Evolutionary conservation across 2,113 vertebrate species (phyloP).

Genomic region (Lagopus leucura): DNA sequence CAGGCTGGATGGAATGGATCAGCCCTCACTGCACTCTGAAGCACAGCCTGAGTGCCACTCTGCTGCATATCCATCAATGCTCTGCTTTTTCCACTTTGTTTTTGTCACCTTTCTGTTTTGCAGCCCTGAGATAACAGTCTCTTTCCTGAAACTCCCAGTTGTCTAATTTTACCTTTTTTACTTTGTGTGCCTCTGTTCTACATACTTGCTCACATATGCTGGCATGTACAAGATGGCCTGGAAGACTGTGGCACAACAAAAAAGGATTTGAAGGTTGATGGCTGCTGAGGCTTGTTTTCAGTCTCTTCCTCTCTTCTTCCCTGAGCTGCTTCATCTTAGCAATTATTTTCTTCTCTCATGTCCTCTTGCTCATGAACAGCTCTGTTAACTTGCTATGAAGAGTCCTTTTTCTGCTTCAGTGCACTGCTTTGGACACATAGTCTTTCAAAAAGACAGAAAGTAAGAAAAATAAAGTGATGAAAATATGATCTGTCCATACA

Average conservation of each 20-base stretch:
- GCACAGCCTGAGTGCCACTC: not conserved
- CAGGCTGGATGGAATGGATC: rapidly evolving
- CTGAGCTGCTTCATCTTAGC: not conserved
- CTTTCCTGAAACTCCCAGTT: not conserved
- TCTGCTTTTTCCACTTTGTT: not conserved
- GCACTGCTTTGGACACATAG: not conserved
- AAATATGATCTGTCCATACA: not conserved
- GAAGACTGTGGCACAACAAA: not conserved
- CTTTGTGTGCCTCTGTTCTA: rapidly evolving
- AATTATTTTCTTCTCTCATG: not conserved
- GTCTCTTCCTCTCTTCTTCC: not conserved
- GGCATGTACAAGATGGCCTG: not conserved
- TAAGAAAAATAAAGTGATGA: not conserved
- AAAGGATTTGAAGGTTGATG: not conserved
- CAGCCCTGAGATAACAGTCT: not conserved
- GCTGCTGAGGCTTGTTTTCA: not conserved
- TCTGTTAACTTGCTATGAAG: not conserved
- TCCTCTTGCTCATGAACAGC: not conserved
- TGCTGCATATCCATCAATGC: not conserved
- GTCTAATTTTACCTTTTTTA: not conserved
- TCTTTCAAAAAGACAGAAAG: not conserved
- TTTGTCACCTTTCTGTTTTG: not conserved
- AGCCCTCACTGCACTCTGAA: not conserved
- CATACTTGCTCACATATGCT: not conserved
- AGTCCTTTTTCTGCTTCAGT: not conserved